A percentile compares a stretch with the other conserved stretches of the same genome.
phyloP scores from a whole-genome alignment of 2,888 invertebrate genomes.

The Peribatodes rhomboidaria region DNA sequence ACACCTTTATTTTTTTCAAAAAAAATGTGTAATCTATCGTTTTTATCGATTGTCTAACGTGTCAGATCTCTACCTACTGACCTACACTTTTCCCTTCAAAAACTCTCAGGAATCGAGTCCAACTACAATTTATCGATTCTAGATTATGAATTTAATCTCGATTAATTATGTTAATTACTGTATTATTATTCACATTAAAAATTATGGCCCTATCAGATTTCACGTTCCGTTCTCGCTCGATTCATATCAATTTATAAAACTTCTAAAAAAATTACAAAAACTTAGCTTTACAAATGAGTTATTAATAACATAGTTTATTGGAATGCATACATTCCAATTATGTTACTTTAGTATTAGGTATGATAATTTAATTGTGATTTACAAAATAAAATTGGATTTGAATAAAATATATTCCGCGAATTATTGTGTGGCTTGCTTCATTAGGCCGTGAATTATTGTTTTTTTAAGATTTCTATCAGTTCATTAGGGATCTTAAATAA shows the following conservation, averaged over 20 bases:
- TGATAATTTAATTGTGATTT: conserved; percentile 25
- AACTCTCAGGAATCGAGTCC: conserved; percentile 11
- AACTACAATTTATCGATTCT: conserved; percentile 30
- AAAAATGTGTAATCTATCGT: no score
- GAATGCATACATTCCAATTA: conserved; percentile 37
- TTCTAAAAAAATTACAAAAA: conserved; percentile 8
- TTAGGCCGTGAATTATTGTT: conserved; percentile 7
- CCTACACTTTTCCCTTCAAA: conserved; percentile 6
- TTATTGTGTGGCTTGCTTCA: conserved; percentile 15
- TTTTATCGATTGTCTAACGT: no score
- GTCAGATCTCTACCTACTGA: neutral
- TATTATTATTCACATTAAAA: conserved; percentile 44
- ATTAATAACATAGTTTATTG: conserved; percentile 32
- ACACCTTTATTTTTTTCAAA: no score
- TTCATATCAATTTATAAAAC: conserved; percentile 37
- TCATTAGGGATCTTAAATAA: conserved; percentile 5
- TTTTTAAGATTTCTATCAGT: neutral
- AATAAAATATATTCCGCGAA: conserved; percentile 21
- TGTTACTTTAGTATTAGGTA: conserved; percentile 30
- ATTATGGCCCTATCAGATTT: conserved; percentile 41
- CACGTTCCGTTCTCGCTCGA: conserved; percentile 38
- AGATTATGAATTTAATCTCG: conserved; percentile 27
- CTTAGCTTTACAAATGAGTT: conserved; percentile 40
- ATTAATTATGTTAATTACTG: conserved; percentile 41
- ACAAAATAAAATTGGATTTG: conserved; percentile 19